Conservation (phyloP, 2,113 vertebrate species). For the Hippopotamus amphibius region DNA sequence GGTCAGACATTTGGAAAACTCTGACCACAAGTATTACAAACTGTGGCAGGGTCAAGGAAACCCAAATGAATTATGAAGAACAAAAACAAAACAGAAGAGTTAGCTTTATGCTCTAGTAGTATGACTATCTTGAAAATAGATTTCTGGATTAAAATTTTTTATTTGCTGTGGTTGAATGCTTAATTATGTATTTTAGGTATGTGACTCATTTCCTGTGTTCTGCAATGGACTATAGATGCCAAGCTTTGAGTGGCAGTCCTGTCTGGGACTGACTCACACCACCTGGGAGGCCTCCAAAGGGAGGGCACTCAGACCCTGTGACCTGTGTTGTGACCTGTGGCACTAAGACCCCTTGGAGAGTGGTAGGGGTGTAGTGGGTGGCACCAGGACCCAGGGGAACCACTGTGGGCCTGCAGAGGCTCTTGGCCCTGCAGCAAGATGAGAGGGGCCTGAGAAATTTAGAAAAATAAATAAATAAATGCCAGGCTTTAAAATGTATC, state of each 20-base stretch:
- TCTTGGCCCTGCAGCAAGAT: neutral
- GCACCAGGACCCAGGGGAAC: neutral
- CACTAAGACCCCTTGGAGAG: neutral
- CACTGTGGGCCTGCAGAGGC: neutral
- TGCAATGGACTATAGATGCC: neutral
- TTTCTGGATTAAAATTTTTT: neutral
- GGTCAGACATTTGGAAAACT: neutral
- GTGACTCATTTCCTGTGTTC: neutral
- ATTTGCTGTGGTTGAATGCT: neutral
- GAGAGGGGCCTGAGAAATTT: neutral
- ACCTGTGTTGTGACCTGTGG: neutral
- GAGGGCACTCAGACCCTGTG: neutral
- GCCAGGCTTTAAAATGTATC: neutral
- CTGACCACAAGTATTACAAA: neutral
- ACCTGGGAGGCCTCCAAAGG: neutral
- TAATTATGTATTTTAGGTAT: neutral
- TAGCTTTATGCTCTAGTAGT: neutral
- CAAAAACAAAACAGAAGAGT: neutral
- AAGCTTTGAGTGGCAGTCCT: neutral
- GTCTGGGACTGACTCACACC: neutral
- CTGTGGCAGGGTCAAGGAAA: neutral
- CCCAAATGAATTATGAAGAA: neutral
- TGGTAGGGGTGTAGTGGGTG: neutral
- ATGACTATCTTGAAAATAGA: neutral
- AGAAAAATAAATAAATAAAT: neutral